These are phyloP conservation scores for Chaetodon auriga DNA, from an alignment of 2,113 vertebrate species.

Conservation along the genomic window DNA sequence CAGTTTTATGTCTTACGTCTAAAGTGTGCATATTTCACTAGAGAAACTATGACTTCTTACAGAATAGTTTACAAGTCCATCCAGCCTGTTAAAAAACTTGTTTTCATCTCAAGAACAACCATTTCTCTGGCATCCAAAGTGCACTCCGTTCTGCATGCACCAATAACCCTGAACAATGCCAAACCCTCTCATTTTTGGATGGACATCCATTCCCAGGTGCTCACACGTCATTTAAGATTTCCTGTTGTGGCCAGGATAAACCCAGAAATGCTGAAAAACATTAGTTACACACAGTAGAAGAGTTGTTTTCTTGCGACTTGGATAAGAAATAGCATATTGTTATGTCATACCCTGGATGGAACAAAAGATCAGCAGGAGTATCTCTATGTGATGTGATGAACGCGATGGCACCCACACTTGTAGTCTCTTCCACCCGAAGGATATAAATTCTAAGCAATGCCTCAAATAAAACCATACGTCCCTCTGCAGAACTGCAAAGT, in stretches of 20 bases:
- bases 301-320: constrained; percentile 8
- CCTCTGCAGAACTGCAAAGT: constrained; percentile 49
- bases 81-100: constrained; percentile 36
- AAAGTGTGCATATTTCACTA: constrained; percentile 8
- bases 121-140: constrained; percentile 44
- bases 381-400: constrained; percentile 30
- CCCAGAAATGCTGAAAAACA: background rate
- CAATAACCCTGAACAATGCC: constrained; percentile 41
- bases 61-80: constrained; percentile 29
- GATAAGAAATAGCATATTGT: constrained; percentile 2
- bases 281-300: background rate
- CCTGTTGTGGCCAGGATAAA: constrained; percentile 22
- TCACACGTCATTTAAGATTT: constrained; percentile 49
- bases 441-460: constrained; percentile 35
- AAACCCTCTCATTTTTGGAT: constrained; percentile 48
- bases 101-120: constrained; percentile 40
- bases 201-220: constrained; percentile 55
- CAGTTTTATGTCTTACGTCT: constrained; percentile 20
- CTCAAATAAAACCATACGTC: constrained; percentile 51
- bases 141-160: constrained; percentile 40
- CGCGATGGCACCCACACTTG: constrained; percentile 9
- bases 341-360: background rate
- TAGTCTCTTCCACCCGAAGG: constrained; percentile 3
- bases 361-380: constrained; percentile 14
- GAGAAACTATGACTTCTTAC: constrained; percentile 19